Conservation (phyloP, 2,797 vertebrate genomes). For the Simalia tracyae region DNA sequence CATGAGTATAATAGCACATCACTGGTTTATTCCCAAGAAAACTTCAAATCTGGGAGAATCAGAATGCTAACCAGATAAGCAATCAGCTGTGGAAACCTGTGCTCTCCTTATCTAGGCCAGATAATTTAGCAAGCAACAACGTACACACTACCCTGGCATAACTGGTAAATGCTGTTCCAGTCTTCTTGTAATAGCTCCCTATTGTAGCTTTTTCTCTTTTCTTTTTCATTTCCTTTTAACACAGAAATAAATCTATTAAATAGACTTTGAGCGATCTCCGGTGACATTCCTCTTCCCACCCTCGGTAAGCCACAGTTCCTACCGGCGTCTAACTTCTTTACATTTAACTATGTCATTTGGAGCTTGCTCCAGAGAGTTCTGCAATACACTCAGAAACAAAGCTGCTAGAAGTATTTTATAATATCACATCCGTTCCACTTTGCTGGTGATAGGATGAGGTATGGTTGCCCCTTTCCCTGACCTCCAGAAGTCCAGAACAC, state of each 20-base stretch:
- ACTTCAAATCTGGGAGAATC: slow-evolving; percentile 23
- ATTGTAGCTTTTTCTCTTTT: background rate
- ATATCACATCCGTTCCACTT: background rate
- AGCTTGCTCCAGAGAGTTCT: background rate
- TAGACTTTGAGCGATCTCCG: slow-evolving; percentile 36
- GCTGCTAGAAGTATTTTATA: background rate
- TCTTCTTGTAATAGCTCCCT: background rate
- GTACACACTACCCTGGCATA: background rate
- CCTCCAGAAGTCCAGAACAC: background rate
- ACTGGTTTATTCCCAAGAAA: slow-evolving; percentile 46
- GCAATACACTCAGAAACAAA: background rate
- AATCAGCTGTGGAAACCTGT: background rate
- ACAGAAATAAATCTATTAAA: slow-evolving; percentile 46
- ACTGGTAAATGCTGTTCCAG: slow-evolving; percentile 34
- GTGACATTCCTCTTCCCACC: background rate
- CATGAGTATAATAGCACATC: slow-evolving; percentile 26
- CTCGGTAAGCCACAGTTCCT: background rate
- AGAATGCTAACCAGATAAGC: slow-evolving; percentile 6
- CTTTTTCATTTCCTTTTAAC: slow-evolving; percentile 34
- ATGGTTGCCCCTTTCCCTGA: rapidly evolving
- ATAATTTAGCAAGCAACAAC: slow-evolving; percentile 37
- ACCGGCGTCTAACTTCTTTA: background rate
- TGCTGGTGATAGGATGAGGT: too few species aligned
- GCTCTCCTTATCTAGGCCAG: slow-evolving; percentile 11
- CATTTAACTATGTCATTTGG: background rate